A percentile compares a stretch with the other conserved stretches of the same genome.
Evolutionary conservation across 2,113 vertebrate species (phyloP).

Genomic region (Malurus elegans): DNA sequence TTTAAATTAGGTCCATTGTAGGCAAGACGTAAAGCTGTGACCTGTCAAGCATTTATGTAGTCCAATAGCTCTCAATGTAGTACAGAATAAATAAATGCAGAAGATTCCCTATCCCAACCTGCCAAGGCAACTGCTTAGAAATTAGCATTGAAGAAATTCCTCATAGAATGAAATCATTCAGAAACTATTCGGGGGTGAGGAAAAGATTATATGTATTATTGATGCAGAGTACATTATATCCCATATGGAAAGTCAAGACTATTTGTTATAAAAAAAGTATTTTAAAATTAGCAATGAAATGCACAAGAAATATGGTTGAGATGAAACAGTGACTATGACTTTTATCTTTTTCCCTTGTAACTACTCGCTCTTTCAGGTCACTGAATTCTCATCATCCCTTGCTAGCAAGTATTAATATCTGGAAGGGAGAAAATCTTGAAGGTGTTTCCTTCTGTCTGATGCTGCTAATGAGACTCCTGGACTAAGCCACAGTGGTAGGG

Average conservation of each 20-base stretch:
- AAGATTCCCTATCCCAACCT: not conserved
- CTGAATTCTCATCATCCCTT: not conserved
- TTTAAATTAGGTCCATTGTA: constrained; percentile 27
- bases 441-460: not conserved
- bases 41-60: not conserved
- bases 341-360: not conserved
- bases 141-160: not conserved
- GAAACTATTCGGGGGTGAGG: not conserved
- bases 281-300: not conserved
- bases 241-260: not conserved
- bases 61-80: not conserved
- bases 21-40: not conserved
- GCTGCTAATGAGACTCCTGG: not conserved
- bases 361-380: not conserved
- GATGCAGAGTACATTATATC: not conserved
- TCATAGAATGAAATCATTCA: not conserved
- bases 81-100: not conserved
- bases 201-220: not conserved
- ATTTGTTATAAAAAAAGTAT: not conserved
- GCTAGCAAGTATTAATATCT: not conserved
- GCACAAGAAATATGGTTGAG: not conserved
- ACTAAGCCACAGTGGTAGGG: not conserved
- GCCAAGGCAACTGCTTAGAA: not conserved
- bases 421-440: not conserved
- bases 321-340: not conserved